These are phyloP conservation scores for Eumaeus atala DNA, from an alignment of 1,140 invertebrate genomes.

Conservation along the genomic window DNA sequence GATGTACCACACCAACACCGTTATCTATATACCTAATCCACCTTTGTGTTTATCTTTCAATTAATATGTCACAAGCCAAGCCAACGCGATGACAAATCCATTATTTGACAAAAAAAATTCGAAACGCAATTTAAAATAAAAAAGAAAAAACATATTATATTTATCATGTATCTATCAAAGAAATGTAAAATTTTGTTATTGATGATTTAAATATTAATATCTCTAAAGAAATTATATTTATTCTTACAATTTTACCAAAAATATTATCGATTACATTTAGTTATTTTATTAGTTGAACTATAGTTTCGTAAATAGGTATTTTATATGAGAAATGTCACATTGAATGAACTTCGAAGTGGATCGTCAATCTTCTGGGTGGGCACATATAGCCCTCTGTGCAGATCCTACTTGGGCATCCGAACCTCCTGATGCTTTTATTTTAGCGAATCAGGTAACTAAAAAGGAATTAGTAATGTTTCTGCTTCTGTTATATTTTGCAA, in stretches of 20 bases:
- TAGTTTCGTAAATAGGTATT: conserved; percentile 60
- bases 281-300: conserved; percentile 58
- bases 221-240: conserved; percentile 49
- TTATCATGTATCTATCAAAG: conserved; percentile 57
- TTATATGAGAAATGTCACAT: conserved; percentile 64
- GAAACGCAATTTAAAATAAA: conserved; percentile 65
- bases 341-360: conserved; percentile 71
- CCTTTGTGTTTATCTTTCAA: neutral
- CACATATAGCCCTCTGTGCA: conserved; percentile 67
- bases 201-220: conserved; percentile 68
- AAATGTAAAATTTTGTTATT: conserved; percentile 69
- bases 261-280: conserved; percentile 61
- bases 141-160: conserved; percentile 62
- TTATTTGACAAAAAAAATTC: conserved; percentile 52
- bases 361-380: conserved; percentile 64
- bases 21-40: too few species aligned
- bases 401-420: conserved; percentile 65
- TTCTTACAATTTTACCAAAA: conserved; percentile 67
- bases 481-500: too few species aligned
- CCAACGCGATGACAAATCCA: conserved; percentile 58
- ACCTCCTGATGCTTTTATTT: conserved; percentile 62
- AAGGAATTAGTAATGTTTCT: too few species aligned
- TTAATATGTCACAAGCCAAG: conserved; percentile 25
- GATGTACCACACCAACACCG: too few species aligned
- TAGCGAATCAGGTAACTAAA: conserved; percentile 57